Conservation (phyloP, 1,140 invertebrate species). For the Drosophila kurseongensis region DNA sequence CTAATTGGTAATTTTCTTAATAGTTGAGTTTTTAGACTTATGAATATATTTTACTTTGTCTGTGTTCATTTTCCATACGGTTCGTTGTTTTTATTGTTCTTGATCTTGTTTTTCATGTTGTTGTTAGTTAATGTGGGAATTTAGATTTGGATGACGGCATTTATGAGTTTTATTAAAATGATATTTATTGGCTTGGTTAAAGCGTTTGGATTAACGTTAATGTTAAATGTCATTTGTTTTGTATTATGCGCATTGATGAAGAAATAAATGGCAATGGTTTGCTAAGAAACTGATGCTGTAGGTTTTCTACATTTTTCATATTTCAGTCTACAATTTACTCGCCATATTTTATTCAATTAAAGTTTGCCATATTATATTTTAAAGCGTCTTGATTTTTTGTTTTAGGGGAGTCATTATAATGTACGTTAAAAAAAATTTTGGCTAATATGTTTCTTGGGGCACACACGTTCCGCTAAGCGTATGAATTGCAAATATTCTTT, state of each 20-base stretch:
- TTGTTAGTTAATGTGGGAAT: slow-evolving; percentile 22
- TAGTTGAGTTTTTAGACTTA: slow-evolving; percentile 50
- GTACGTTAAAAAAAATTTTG: slow-evolving; percentile 2
- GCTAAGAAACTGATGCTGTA: slow-evolving; percentile 2
- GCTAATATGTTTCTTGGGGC: slow-evolving; percentile 34
- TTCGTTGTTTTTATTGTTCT: slow-evolving; percentile 17
- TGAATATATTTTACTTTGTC: slow-evolving; percentile 14
- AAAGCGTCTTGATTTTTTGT: background rate
- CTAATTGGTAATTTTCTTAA: slow-evolving; percentile 61
- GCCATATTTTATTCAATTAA: slow-evolving; percentile 4
- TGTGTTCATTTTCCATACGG: slow-evolving; percentile 17
- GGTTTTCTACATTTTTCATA: background rate
- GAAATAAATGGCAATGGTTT: slow-evolving; percentile 7
- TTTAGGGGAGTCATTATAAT: background rate
- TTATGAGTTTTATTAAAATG: slow-evolving; percentile 19
- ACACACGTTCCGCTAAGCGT: slow-evolving; percentile 24
- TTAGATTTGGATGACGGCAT: slow-evolving; percentile 30
- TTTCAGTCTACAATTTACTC: slow-evolving; percentile 14
- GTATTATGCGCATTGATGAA: slow-evolving; percentile 53
- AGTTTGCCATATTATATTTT: background rate
- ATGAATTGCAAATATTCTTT: slow-evolving; percentile 18
- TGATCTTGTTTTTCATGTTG: slow-evolving; percentile 6
- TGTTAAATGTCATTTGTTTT: slow-evolving; percentile 56
- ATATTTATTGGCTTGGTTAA: slow-evolving; percentile 32
- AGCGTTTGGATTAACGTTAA: slow-evolving; percentile 43